phyloP scores from a whole-genome alignment of 2,888 invertebrate species.

The Macaria liturata region DNA sequence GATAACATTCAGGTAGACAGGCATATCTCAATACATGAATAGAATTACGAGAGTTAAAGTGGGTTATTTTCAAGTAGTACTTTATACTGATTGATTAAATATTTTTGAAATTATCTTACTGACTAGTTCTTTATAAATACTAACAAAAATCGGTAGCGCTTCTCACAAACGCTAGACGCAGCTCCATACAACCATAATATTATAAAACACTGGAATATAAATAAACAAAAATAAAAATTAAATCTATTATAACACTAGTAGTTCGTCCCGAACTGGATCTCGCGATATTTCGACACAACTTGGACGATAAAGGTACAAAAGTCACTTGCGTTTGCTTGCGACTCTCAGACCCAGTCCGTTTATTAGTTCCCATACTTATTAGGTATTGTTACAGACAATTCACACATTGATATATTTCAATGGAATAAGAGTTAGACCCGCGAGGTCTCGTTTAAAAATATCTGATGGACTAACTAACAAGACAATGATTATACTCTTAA shows the following conservation, averaged over 20 bases:
- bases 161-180: conserved; percentile 37
- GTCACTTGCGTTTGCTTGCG: too few species aligned
- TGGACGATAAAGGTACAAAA: too few species aligned
- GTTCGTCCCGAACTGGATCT: too few species aligned
- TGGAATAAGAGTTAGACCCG: conserved; percentile 19
- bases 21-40: too few species aligned
- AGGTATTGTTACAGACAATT: conserved; percentile 32
- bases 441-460: conserved; percentile 3
- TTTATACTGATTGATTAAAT: conserved; percentile 29
- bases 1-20: too few species aligned
- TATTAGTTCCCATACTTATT: conserved; percentile 8
- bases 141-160: conserved; percentile 37
- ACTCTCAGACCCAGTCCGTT: too few species aligned
- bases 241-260: conserved; percentile 12
- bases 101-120: conserved; percentile 64
- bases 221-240: conserved; percentile 30
- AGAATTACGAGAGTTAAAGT: conserved; percentile 24
- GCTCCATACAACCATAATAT: conserved; percentile 37
- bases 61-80: conserved; percentile 12
- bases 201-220: conserved; percentile 29
- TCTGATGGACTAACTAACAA: background rate
- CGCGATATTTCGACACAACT: too few species aligned
- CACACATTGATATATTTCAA: conserved; percentile 8
- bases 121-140: conserved; percentile 71
- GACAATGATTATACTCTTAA: background rate